Percentiles rank a stretch among this genome's conserved stretches.
phyloP scores from a whole-genome alignment of 2,888 invertebrate genomes.

The Coremacera marginata region DNA sequence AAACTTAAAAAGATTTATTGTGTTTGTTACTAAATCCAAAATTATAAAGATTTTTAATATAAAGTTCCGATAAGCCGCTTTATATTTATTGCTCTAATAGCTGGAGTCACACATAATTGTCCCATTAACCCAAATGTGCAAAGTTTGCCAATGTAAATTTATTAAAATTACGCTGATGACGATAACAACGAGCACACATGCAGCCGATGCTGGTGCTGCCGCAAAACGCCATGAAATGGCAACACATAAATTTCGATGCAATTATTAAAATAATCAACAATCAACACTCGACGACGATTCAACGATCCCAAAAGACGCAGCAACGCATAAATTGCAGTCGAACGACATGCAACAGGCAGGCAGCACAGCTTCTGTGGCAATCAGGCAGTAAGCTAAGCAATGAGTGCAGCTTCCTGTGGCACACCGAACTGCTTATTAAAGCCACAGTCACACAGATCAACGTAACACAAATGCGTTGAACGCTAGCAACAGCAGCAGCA shows the following conservation, averaged over 20 bases:
- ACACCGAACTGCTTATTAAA: background rate
- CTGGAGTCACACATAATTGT: background rate
- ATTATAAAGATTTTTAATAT: no score
- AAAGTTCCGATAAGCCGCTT: no score
- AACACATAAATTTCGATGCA: constrained; percentile 18
- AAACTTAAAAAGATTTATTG: no score
- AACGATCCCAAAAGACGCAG: constrained; percentile 11
- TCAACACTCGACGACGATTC: constrained; percentile 10
- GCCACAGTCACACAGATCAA: background rate
- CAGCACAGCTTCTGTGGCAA: background rate
- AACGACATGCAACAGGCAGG: constrained; percentile 29
- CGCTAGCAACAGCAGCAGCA: background rate
- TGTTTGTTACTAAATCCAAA: no score
- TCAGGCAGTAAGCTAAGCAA: background rate
- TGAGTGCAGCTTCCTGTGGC: constrained; percentile 2
- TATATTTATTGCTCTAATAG: no score
- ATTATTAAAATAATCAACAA: constrained; percentile 29
- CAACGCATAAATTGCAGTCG: constrained; percentile 35
- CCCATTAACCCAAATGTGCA: constrained; percentile 17
- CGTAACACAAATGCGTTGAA: background rate
- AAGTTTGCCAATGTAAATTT: constrained; percentile 17
- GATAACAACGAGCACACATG: constrained; percentile 10
- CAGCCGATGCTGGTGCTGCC: background rate
- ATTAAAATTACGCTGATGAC: constrained; percentile 11
- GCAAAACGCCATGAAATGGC: background rate